Percentiles rank a stretch among this genome's conserved stretches.
Evolutionary conservation across 2,797 vertebrate genomes (phyloP).

Genomic region (Tinamus major): DNA sequence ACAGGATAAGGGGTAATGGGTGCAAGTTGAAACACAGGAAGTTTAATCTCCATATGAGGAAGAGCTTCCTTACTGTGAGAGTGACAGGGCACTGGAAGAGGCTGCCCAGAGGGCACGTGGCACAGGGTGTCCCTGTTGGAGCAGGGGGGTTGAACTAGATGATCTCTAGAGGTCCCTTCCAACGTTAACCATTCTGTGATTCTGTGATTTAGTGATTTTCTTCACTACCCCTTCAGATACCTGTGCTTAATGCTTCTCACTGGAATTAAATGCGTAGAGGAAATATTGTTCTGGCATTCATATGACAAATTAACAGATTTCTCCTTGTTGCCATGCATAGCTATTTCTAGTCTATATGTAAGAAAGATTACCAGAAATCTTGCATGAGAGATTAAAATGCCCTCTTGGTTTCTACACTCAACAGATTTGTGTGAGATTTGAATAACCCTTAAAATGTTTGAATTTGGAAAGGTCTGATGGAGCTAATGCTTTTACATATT

Average conservation of each 20-base stretch:
- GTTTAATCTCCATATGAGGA: too few relatives aligned
- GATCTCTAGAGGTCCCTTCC: too few relatives aligned
- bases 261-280: background rate
- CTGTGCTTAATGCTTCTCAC: background rate
- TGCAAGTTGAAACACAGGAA: too few relatives aligned
- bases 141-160: too few relatives aligned
- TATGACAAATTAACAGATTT: background rate
- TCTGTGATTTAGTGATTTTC: background rate
- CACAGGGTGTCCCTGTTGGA: too few relatives aligned
- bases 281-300: background rate
- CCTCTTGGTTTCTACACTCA: background rate
- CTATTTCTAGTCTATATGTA: background rate
- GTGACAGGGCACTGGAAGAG: too few relatives aligned
- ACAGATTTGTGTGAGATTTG: background rate
- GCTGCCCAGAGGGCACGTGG: too few relatives aligned
- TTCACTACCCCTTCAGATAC: fast-evolving
- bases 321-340: background rate
- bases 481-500: background rate
- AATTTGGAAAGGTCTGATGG: background rate
- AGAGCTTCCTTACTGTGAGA: too few relatives aligned
- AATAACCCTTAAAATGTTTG: background rate
- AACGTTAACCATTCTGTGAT: too few relatives aligned
- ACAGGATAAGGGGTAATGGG: too few relatives aligned
- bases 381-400: background rate
- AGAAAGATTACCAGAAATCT: background rate